Evolutionary conservation across 2,797 vertebrate genomes (phyloP), one percentile per base, ranked within the genome.

Genomic region (Danio tinwini): DNA sequence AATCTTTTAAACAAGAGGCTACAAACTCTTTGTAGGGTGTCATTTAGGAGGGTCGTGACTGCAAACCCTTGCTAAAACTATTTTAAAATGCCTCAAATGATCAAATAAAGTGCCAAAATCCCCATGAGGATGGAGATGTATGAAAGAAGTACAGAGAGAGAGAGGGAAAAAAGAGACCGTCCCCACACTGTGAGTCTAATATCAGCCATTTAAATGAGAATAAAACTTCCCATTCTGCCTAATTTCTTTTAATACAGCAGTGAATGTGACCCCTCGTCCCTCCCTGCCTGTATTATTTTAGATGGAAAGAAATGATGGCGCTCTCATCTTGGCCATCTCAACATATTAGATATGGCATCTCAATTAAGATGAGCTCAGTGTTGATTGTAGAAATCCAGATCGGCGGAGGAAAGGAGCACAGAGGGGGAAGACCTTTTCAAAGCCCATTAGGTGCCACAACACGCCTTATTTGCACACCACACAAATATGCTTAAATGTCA

Each of bases 331-430:
- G 69, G 19, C 45, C 69, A 74, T 81, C 52, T 74, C 68, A 45
- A 74, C 78, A 84, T 85, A 88, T 85, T 69, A 83, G 81, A 83
- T 84, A 70, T 85, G 83, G 75, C 81, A 82, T 83, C 78, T 85
- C 50, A 86, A 86, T 85, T 86, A 85, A 72, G 59, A 79, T 45
- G 71, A 67, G 56, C 61, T 82, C 65, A 74, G 45, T 64, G 74
- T 80, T 82, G 58, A 83, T 84, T 77, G 71, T 37, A 58, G 21
- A 68, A 76, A 83, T 82, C 65, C 17, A 62, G 40, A 40, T 11
- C 11, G 0, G 55, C 17, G 64, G 72, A 40, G 56, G 67, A 81
- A 55, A 76, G 21, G 74, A 67, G 42, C 45, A 61, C 11, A 52
- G 62, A 70, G 29, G 53, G 53, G 47, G 56, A 73, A 84, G 83